Evolutionary conservation across 2,888 invertebrate genomes (phyloP).

Genomic region (Azorinus chamasolen): DNA sequence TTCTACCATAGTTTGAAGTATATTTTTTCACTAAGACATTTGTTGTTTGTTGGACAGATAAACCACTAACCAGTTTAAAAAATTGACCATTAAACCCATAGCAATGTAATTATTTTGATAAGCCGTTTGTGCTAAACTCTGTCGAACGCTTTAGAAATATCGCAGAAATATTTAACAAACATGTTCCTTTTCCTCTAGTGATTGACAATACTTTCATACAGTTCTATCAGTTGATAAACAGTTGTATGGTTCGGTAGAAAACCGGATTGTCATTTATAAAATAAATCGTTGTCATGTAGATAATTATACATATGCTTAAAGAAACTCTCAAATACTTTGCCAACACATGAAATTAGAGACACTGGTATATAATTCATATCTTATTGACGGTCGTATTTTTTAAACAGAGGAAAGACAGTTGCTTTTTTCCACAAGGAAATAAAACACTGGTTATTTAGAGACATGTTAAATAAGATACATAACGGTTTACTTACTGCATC

Average conservation of each 20-base stretch:
- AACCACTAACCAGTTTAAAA: too few species aligned
- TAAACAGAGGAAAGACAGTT: not conserved
- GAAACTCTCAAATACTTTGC: not conserved
- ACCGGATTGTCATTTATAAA: not conserved
- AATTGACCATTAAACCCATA: too few species aligned
- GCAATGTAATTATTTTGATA: too few species aligned
- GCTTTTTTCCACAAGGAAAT: not conserved
- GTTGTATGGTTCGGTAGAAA: slow-evolving; percentile 1
- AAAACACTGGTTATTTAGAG: not conserved
- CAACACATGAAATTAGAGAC: slow-evolving; percentile 1
- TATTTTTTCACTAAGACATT: too few species aligned
- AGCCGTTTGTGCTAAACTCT: not conserved
- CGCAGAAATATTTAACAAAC: not conserved
- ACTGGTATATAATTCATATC: not conserved
- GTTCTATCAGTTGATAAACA: not conserved
- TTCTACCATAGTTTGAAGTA: too few species aligned
- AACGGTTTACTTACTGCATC: not conserved
- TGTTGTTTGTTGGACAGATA: too few species aligned
- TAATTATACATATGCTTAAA: not conserved
- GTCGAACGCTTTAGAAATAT: not conserved
- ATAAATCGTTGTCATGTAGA: not conserved
- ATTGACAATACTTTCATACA: not conserved
- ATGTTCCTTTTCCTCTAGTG: not conserved
- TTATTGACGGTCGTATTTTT: not conserved
- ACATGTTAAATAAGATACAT: not conserved